These are phyloP conservation scores for Colostygia pectinataria DNA, from an alignment of 2,888 invertebrate species.

Conservation along the genomic window DNA sequence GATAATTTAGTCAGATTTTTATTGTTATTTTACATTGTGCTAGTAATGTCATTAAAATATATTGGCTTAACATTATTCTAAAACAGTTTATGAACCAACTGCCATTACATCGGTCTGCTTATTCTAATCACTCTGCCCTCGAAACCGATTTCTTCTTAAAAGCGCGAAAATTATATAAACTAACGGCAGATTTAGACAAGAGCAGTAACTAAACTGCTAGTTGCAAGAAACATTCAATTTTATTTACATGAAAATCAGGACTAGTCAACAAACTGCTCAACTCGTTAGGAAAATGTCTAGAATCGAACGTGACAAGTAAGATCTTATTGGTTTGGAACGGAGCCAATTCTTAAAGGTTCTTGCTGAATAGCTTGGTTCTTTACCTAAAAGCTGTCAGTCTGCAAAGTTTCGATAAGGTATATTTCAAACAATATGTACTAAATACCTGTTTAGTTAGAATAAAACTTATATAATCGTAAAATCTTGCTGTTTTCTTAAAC, in stretches of 20 bases:
- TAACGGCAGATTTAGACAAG: constrained; percentile 5
- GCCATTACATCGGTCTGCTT: constrained; percentile 28
- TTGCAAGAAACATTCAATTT: neutral
- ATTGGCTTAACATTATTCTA: constrained; percentile 18
- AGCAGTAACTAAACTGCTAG: neutral
- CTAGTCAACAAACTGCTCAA: neutral
- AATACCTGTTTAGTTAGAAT: too few relatives aligned
- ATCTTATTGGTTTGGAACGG: constrained; percentile 7
- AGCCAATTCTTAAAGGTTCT: neutral
- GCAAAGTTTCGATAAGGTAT: too few relatives aligned
- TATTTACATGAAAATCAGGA: too few relatives aligned
- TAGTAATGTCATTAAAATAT: neutral
- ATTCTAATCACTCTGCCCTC: constrained; percentile 29
- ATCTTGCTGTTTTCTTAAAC: too few relatives aligned
- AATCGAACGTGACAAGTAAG: neutral
- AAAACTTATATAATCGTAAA: too few relatives aligned
- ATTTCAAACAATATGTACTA: too few relatives aligned
- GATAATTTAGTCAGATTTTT: too few relatives aligned
- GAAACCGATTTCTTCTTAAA: constrained; percentile 31
- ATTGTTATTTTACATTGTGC: too few relatives aligned
- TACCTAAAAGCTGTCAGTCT: too few relatives aligned
- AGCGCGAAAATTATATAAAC: constrained; percentile 16
- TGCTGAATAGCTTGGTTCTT: neutral
- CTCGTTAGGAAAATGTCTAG: constrained; percentile 3
- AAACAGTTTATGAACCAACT: constrained; percentile 14